phyloP scores from a whole-genome alignment of 2,797 vertebrate species.

The Danio aesculapii region DNA sequence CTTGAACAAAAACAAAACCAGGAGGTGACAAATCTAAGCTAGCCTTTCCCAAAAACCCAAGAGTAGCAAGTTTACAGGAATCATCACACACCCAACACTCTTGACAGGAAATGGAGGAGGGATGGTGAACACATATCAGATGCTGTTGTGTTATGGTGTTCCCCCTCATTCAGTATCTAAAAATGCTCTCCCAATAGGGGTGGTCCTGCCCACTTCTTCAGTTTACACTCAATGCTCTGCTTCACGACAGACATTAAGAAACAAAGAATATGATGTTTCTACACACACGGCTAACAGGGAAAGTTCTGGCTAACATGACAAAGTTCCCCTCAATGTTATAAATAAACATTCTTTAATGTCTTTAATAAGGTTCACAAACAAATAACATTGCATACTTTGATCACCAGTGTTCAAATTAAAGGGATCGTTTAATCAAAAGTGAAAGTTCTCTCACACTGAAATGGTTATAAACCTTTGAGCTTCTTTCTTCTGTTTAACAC shows the following conservation, averaged over 20 bases:
- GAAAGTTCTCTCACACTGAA: too few relatives aligned
- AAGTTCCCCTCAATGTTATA: neutral
- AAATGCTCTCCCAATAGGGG: conserved; percentile 48
- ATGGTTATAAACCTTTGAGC: too few relatives aligned
- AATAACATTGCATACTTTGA: neutral
- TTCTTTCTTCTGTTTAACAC: too few relatives aligned
- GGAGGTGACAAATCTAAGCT: conserved; percentile 4
- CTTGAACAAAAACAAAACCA: neutral
- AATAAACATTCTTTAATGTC: neutral
- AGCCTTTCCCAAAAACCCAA: neutral
- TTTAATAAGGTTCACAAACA: neutral
- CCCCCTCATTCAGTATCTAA: conserved; percentile 36
- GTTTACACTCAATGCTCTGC: neutral
- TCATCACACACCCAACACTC: conserved; percentile 11
- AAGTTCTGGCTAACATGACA: neutral
- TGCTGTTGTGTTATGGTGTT: conserved; percentile 56
- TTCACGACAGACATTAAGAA: conserved; percentile 3
- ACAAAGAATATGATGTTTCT: conserved; percentile 2
- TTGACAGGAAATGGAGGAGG: conserved; percentile 32
- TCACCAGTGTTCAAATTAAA: too few relatives aligned
- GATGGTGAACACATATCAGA: conserved; percentile 56
- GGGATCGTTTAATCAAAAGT: too few relatives aligned
- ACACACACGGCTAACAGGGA: neutral
- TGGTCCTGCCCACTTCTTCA: conserved; percentile 21
- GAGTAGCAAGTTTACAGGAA: conserved; percentile 17